Base-by-base conservation (phyloP, 2,797 vertebrate genomes). In the Trachurus trachurus region DNA sequence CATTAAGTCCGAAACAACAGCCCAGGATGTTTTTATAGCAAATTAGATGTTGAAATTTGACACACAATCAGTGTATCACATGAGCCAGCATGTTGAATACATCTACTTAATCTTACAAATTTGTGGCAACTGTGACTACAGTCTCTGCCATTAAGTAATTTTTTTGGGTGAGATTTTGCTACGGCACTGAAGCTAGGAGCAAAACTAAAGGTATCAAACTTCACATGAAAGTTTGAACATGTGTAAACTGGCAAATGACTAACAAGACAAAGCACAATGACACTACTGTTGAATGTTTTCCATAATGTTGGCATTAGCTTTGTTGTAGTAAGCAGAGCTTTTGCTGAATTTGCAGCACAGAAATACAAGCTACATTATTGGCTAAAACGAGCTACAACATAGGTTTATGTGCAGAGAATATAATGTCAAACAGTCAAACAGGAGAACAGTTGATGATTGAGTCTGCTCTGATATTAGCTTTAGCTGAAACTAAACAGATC, bases 181-280 rank as follows among this genome's bases (percentile, higher is more conserved):
- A 42, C 54, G 45, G 31, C 16, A 60, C 39, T 63, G 9, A 63
- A 29, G 40, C 8, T n/a, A 29, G 26, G 44, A 22, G 11, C 52
- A 17, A 63, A 29, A 26, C 52, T 61, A 9, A 57, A 76, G 31
- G 59, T 19, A 7, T 16, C 60, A 22, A n/a, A 52, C 61, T 21
- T 54, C 13, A 26, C 47, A 60, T 76, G 12, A 73, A 29, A 54
- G 13, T 63, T 56, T n/a, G 6, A 40, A 60, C 2, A 13, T 53
- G 26, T 44, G 1, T 53, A 34, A 65, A 63, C 34, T 29, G 19
- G 19, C 1, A 64, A 52, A 74, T 0, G 2, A 26, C 39, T 9
- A 8, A 6, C 26, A 37, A 42, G 57, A 67, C 42, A 21, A 61
- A 81, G 71, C 80, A 76, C 62, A 68, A 62, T 39, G 16, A 74